Evolutionary conservation across 2,797 vertebrate species (phyloP).

Genomic region (Xenentodon cancila): DNA sequence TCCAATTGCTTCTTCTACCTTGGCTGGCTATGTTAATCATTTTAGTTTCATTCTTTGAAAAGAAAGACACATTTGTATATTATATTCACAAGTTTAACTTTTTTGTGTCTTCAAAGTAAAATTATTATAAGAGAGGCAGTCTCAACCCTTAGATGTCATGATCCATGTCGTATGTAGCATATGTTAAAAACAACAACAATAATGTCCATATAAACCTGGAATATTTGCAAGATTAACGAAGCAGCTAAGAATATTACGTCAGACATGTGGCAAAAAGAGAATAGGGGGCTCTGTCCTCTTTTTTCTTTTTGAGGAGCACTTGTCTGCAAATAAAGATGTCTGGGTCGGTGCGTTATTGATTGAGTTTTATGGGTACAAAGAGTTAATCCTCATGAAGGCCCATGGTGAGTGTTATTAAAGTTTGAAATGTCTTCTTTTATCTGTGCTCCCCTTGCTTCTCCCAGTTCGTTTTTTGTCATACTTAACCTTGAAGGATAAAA

Average conservation of each 20-base stretch:
- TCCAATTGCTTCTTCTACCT: slow-evolving; percentile 38
- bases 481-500: slow-evolving; percentile 56
- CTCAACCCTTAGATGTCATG: slow-evolving; percentile 14
- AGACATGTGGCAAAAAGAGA: slow-evolving; percentile 51
- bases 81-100: too few species aligned
- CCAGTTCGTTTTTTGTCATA: slow-evolving; percentile 40
- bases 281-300: slow-evolving; percentile 45
- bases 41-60: not conserved
- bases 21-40: slow-evolving; percentile 8
- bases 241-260: slow-evolving; percentile 57
- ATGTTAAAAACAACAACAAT: slow-evolving; percentile 17
- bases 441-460: slow-evolving; percentile 19
- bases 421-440: slow-evolving; percentile 65
- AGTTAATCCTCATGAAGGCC: slow-evolving; percentile 67
- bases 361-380: slow-evolving; percentile 70
- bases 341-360: slow-evolving; percentile 73
- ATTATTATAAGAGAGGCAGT: too few species aligned
- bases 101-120: too few species aligned
- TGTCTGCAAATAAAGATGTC: slow-evolving; percentile 75
- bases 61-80: too few species aligned
- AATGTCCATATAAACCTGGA: slow-evolving; percentile 47
- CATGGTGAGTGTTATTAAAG: slow-evolving; percentile 65
- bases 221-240: slow-evolving; percentile 60
- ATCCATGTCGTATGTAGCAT: slow-evolving; percentile 20
- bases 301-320: slow-evolving; percentile 52